Percentiles rank a stretch among this genome's conserved stretches.
Evolutionary conservation across 2,113 vertebrate species (phyloP).

Genomic region (Tricholaema leucomelas): DNA sequence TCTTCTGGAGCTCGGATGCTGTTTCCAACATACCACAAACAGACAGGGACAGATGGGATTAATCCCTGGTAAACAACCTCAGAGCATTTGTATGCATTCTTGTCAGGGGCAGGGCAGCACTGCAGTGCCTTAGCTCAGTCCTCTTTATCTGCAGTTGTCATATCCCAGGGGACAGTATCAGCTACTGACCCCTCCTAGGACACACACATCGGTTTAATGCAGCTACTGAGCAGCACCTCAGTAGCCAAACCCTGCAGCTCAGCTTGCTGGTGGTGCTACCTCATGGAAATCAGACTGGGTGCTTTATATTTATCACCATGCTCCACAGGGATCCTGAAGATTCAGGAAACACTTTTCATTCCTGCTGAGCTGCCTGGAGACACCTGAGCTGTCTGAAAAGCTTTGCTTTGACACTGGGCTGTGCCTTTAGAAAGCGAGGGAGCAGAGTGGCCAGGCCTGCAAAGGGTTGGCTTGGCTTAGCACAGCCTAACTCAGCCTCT

Average conservation of each 20-base stretch:
- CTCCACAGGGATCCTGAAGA: neutral
- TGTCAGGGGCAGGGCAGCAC: slow-evolving; percentile 55
- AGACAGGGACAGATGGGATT: slow-evolving; percentile 52
- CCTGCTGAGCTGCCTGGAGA: neutral
- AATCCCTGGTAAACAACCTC: slow-evolving; percentile 59
- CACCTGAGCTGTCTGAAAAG: neutral
- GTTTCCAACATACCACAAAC: slow-evolving; percentile 57
- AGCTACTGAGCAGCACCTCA: neutral
- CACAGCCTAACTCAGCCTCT: neutral
- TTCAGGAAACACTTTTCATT: neutral
- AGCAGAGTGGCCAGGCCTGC: neutral
- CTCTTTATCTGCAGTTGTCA: slow-evolving; percentile 61
- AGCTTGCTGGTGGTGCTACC: neutral
- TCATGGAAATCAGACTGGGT: neutral
- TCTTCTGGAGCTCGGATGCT: slow-evolving; percentile 47
- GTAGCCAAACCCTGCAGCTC: neutral
- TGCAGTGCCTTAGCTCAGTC: slow-evolving; percentile 41
- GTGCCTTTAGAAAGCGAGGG: neutral
- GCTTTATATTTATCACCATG: neutral
- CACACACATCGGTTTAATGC: slow-evolving; percentile 45
- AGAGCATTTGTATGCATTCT: slow-evolving; percentile 62
- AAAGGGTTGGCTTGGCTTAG: neutral
- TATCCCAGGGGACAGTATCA: slow-evolving; percentile 40
- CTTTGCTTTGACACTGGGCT: neutral
- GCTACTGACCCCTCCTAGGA: slow-evolving; percentile 38